Evolutionary conservation across 2,113 vertebrate species (phyloP), one percentile per base, ranked within the genome.

Genomic region (Taurulus bubalis): DNA sequence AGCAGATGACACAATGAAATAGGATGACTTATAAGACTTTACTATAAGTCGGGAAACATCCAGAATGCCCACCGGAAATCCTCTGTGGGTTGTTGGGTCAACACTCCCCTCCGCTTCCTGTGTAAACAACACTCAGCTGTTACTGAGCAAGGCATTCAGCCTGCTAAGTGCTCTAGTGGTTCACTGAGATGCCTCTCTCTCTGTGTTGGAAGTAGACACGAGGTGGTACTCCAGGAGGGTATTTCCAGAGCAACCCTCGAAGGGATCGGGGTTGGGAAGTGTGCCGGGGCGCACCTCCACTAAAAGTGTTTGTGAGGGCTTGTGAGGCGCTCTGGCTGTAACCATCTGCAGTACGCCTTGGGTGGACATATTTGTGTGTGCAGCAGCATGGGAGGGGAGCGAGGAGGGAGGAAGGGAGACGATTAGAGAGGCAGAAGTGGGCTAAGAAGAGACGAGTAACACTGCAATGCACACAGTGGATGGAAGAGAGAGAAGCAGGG

Each of bases 401-500:
- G 26, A 38, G 40, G n/a, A 45, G 68, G 26, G 59, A 74, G 32
- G 28, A 45, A 49, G 38, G 36, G 28, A 38, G 59, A 68, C 22
- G 58, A 77, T 75, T 24, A 74, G 49, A 63, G 69, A 76, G 71
- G 68, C 55, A 68, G 67, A 76, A 85, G 56, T 76, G 42, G 65
- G 59, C 26, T 77, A 42, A 66, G n/a, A 30, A 20, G 63, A 83
- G 74, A 78, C 16, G 63, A 66, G 28, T 71, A 26, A 36, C 45
- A 55, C 79, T 85, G 85, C 79, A 77, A 80, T 73, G 74, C 16
- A 32, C 55, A 66, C 40, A 20, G 74, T 68, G 58, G 67, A 81
- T 47, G 78, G 56, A 49, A 16, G 60, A 4, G 47, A 16, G 24
- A 0, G 26, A 56, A 86, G 58, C 20, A 42, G 68, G 51, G 71